These are phyloP conservation scores for Rhinoraja longicauda DNA, from an alignment of 2,797 vertebrate genomes.

Conservation along the genomic window DNA sequence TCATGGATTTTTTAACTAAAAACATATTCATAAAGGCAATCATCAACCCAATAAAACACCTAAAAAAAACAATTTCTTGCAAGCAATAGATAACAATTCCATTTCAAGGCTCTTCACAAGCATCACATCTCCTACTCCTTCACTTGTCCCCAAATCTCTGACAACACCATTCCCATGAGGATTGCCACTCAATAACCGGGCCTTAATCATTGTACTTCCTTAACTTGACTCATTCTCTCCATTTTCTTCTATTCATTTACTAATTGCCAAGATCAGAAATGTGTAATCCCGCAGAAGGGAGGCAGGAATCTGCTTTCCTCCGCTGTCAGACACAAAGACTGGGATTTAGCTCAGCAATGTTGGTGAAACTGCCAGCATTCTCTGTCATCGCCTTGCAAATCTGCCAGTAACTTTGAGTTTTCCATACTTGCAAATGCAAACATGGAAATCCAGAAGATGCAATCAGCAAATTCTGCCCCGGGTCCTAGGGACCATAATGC, in stretches of 20 bases:
- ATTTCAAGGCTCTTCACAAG: not conserved
- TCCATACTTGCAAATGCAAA: too few relatives aligned
- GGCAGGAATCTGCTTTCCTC: not conserved
- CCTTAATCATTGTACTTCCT: too few relatives aligned
- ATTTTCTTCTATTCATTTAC: not conserved
- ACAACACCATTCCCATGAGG: not conserved
- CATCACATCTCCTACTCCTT: not conserved
- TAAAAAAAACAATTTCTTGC: slow-evolving; percentile 1
- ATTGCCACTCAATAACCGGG: not conserved
- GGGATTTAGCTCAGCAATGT: too few relatives aligned
- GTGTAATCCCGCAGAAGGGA: not conserved
- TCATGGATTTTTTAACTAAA: not conserved
- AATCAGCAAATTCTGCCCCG: too few relatives aligned
- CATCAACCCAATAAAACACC: not conserved
- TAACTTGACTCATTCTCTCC: not conserved
- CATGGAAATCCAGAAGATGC: too few relatives aligned
- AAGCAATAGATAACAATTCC: not conserved
- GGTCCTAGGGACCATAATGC: too few relatives aligned
- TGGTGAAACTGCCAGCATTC: too few relatives aligned
- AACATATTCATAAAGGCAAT: not conserved
- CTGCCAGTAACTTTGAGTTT: too few relatives aligned
- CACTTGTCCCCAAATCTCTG: too few relatives aligned
- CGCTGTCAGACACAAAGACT: not conserved
- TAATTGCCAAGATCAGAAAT: not conserved
- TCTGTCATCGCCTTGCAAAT: too few relatives aligned